These are phyloP conservation scores for Troides aeacus DNA, from an alignment of 2,888 invertebrate genomes.

Conservation along the genomic window DNA sequence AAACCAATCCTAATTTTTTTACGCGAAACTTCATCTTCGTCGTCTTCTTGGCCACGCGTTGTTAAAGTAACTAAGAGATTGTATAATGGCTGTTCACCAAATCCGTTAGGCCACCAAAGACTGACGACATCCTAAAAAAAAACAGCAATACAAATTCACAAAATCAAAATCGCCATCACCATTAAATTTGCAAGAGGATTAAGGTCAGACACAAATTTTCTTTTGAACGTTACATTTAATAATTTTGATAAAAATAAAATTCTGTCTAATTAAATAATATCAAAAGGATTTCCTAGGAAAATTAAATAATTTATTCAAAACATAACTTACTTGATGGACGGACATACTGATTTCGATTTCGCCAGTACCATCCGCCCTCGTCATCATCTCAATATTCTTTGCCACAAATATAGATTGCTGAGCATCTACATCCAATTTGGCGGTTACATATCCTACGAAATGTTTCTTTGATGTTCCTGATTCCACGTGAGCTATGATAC, in stretches of 20 bases:
- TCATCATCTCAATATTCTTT: constrained; percentile 41
- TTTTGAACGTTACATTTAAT: too few species aligned
- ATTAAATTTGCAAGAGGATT: too few species aligned
- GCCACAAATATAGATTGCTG: constrained; percentile 51
- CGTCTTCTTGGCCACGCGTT: constrained; percentile 41
- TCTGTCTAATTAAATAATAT: too few species aligned
- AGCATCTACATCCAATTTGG: constrained; percentile 53
- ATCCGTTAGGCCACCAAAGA: constrained; percentile 98
- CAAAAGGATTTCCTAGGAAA: too few species aligned
- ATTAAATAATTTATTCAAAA: background rate
- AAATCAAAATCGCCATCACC: background rate
- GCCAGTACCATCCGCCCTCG: constrained; percentile 50
- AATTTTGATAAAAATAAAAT: too few species aligned
- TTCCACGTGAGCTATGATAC: constrained; percentile 55
- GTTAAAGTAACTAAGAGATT: constrained; percentile 77
- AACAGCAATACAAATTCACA: background rate
- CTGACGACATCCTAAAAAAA: constrained; percentile 58
- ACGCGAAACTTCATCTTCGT: constrained; percentile 49
- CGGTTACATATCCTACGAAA: constrained; percentile 53
- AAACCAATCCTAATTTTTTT: constrained; percentile 89
- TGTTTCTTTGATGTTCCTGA: constrained; percentile 41
- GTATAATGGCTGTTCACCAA: constrained; percentile 90
- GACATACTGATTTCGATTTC: constrained; percentile 54
- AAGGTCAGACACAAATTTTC: too few species aligned
- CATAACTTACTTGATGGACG: constrained; percentile 56